Base-by-base conservation (phyloP, 2,797 vertebrate species). In the Cyprinella venusta region DNA sequence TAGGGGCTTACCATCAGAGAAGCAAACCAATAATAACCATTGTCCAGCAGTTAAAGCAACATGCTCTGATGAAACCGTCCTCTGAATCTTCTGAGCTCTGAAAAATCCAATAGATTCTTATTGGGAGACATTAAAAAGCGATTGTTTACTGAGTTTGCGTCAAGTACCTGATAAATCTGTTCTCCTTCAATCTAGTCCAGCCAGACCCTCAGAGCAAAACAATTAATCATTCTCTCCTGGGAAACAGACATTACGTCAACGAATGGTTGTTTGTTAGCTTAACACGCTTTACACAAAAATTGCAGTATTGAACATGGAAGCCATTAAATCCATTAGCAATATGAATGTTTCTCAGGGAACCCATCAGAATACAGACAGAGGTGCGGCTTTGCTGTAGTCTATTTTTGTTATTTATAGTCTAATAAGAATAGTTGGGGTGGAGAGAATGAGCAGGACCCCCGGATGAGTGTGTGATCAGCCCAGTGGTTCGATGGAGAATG, bases 71-170 rank as follows among this genome's bases (percentile, higher is more conserved):
- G 56, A 80, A 52, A 71, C 61, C 3, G 54, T 13, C 72, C 80
- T 85, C 68, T 19, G 24, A 68, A 54, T 75, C 52, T 40, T 85
- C 33, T 78, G 71, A 63, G 50, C 16, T 83, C 80, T 81, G 71
- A 24, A 81, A 61, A 84, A 84, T 87, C 80, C 79, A 84, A 54
- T 4, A 12, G 26, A 80, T 79, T 33, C 63, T 83, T 69, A 79
- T 85, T 71, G 71, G 65, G 24, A 84, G 63, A 50, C 83, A 82
- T 87, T 82, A 86, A 87, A 89, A 92, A 89, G 84, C 86, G 83
- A 87, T 90, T 90, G 86, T 75, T 82, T 83, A 80, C 50, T 54
- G 84, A 86, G 76, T 81, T 56, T 59, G 79, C 9, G 67, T 72
- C 78, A 76, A 86, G 83, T 59, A 81, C 64, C 83, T 79, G 74